Base-by-base conservation (phyloP, 2,797 vertebrate genomes). In the Gymnoscopelus braueri region DNA sequence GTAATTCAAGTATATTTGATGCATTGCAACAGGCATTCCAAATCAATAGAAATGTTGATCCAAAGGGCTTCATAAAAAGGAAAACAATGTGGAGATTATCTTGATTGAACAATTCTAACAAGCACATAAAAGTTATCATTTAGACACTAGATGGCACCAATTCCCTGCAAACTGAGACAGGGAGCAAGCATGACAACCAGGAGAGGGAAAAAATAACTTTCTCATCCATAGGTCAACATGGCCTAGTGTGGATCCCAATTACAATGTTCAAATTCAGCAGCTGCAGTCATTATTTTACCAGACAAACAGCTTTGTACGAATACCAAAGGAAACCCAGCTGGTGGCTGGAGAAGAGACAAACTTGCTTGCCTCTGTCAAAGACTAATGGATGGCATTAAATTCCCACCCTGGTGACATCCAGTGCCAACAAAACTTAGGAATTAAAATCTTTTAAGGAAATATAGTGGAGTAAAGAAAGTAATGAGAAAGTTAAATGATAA, bases 111-210 rank as follows among this genome's bases (percentile, higher is more conserved):
- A 66, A 69, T 60, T 48, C 58, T 44, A 67, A 71, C 39, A 72
- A 39, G 47, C 61, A 77, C 58, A 62, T 55, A 63, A 9, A 29
- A 56, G 26, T 78, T 79, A 57, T 54, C 60, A 50, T 53, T 68
- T 65, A 80, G 65, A 73, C 87, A 88, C 80, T 90, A 72, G 84
- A 85, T 89, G 88, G 85, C 82, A 81, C 73, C 67, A 82, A 77
- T 70, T 78, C 78, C 74, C 80, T 75, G 50, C 59, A 77, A 82
- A 85, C 49, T 69, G 49, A 51, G 19, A 60, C 13, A 71, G 69
- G 49, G 63, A 58, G 69, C 55, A 65, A 74, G 67, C 67, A 50
- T 57, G 71, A 75, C 71, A 61, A 23, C 62, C 62, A 82, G 73
- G 76, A 67, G 75, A 62, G 77, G 68, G 82, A 8, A 7, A 10